Percentiles rank a stretch among this genome's conserved stretches.
Conservation (phyloP, 2,888 invertebrate genomes). For the Marronus borbonicus region DNA sequence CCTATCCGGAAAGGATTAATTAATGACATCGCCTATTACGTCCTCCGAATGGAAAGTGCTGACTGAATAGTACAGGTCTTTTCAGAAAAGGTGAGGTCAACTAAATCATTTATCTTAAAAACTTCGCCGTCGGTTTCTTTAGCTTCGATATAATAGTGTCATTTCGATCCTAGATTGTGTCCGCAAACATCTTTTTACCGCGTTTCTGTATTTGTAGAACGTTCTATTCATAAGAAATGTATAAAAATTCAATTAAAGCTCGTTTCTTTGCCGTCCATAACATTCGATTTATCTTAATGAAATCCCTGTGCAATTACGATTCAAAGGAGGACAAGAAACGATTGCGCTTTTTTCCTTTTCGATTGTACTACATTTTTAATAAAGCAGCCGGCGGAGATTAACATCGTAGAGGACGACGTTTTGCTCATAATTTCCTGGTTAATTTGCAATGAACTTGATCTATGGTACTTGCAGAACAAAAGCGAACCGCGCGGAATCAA, state of each 20-base stretch:
- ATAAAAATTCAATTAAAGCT: slow-evolving; percentile 51
- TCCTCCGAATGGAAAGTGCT: slow-evolving; percentile 52
- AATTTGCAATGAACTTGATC: not conserved
- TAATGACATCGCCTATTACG: slow-evolving; percentile 52
- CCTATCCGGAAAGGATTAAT: slow-evolving; percentile 49
- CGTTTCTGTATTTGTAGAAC: slow-evolving; percentile 50
- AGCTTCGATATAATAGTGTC: slow-evolving; percentile 50
- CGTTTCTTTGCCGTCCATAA: slow-evolving; percentile 44
- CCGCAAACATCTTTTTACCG: slow-evolving; percentile 49
- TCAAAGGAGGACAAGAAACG: slow-evolving; percentile 25
- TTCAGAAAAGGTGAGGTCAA: slow-evolving; percentile 50
- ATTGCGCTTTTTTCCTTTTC: not conserved
- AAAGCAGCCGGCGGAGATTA: slow-evolving; percentile 13
- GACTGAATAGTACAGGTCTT: slow-evolving; percentile 50
- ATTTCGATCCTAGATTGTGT: slow-evolving; percentile 50
- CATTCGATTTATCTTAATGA: slow-evolving; percentile 42
- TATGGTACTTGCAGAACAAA: too few species aligned
- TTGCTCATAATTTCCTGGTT: not conserved
- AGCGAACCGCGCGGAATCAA: too few species aligned
- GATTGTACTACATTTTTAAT: slow-evolving; percentile 38
- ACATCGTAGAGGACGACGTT: not conserved
- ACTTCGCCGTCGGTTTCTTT: slow-evolving; percentile 48
- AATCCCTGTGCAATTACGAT: slow-evolving; percentile 39
- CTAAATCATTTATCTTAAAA: slow-evolving; percentile 51
- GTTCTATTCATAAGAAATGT: slow-evolving; percentile 44